Percentiles rank a stretch among this genome's conserved stretches.
Conservation (phyloP, 2,888 invertebrate species). For the Acronicta leporina region DNA sequence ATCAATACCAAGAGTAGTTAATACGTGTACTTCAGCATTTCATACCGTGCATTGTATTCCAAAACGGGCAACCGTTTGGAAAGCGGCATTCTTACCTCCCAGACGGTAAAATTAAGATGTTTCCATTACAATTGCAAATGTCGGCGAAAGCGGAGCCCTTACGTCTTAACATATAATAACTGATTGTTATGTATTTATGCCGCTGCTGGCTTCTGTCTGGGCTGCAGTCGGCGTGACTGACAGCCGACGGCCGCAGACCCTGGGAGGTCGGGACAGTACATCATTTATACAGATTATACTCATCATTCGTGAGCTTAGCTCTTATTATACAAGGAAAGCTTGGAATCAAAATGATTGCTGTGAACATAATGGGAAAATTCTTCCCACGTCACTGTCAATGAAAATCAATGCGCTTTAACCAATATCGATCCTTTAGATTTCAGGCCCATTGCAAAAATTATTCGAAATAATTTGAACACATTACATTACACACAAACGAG, state of each 20-base stretch:
- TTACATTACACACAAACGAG: no score
- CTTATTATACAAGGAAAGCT: constrained; percentile 9
- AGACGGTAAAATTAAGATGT: constrained; percentile 51
- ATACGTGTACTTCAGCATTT: neutral
- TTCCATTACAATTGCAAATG: constrained; percentile 56
- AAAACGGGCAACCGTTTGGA: constrained; percentile 35
- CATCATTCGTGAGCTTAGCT: constrained; percentile 16
- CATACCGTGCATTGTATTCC: constrained; percentile 36
- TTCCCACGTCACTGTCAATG: neutral
- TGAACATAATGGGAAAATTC: neutral
- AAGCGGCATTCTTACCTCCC: constrained; percentile 37
- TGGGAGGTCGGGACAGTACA: neutral
- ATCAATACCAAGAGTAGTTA: neutral
- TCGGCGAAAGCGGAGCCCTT: constrained; percentile 53
- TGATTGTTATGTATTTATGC: constrained; percentile 57
- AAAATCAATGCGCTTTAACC: neutral
- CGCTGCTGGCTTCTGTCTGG: constrained; percentile 13
- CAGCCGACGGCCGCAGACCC: constrained; percentile 24
- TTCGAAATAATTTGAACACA: no score
- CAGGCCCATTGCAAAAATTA: no score
- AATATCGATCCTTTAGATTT: neutral
- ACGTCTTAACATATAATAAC: constrained; percentile 53
- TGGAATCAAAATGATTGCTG: neutral
- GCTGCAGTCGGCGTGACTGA: constrained; percentile 19
- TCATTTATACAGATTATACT: constrained; percentile 24